Evolutionary conservation across 2,113 vertebrate genomes (phyloP).

Genomic region (Herpetotheres cachinnans): DNA sequence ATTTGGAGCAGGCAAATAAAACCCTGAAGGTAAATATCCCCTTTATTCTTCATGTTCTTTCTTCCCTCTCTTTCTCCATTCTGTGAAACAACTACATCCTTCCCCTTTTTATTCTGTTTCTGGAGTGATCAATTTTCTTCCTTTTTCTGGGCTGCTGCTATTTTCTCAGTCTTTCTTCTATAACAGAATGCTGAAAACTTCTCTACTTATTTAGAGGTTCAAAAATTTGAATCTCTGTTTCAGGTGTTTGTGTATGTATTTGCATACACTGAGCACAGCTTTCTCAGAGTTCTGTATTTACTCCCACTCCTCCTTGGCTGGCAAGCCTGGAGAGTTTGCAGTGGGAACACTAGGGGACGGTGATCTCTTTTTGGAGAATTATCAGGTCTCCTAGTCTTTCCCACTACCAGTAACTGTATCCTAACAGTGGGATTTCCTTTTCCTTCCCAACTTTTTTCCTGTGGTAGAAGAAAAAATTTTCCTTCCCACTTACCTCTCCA

Average conservation of each 20-base stretch:
- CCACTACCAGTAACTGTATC: not conserved
- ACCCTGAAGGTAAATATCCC: conserved; percentile 76
- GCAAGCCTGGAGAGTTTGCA: not conserved
- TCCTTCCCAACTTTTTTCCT: not conserved
- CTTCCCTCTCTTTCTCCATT: not conserved
- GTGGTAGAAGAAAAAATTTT: not conserved
- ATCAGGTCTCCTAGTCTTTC: not conserved
- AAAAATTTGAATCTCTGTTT: not conserved
- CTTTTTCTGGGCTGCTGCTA: not conserved
- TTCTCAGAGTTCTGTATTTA: not conserved
- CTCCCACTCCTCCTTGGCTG: not conserved
- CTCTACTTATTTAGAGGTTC: not conserved
- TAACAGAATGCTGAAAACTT: not conserved
- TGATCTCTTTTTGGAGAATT: not conserved
- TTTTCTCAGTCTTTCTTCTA: not conserved
- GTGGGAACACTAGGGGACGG: not conserved
- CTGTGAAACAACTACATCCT: not conserved
- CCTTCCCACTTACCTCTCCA: not conserved
- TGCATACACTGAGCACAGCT: not conserved
- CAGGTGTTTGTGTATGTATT: not conserved
- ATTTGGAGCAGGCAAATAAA: conserved; percentile 79
- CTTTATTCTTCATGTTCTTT: not conserved
- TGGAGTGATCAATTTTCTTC: not conserved
- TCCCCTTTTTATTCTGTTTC: not conserved
- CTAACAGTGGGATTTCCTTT: not conserved